These are phyloP conservation scores for Apostichopus leukothele DNA, from an alignment of 53 echinoderm and acorn worm species.

Conservation along the genomic window DNA sequence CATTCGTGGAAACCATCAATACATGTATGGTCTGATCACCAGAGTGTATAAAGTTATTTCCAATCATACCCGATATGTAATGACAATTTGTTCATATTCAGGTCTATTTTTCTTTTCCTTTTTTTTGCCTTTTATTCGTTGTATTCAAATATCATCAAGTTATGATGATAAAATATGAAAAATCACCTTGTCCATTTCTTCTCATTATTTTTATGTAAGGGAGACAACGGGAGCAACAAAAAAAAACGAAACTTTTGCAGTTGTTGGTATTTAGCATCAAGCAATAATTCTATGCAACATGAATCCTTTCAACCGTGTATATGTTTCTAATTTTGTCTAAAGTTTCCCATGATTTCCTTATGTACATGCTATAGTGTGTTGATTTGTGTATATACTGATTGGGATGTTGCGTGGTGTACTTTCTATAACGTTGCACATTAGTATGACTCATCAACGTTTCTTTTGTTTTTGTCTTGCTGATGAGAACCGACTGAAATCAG, in stretches of 20 bases:
- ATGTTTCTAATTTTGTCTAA: conserved; percentile 8
- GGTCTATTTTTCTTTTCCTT: no score
- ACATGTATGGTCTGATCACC: no score
- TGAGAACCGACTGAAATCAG: background rate
- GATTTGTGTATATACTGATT: background rate
- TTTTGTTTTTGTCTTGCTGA: background rate
- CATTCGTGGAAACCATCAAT: no score
- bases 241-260: background rate
- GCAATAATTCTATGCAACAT: conserved; percentile 47
- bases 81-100: no score
- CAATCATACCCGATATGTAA: no score
- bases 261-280: conserved; percentile 20
- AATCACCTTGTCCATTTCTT: background rate
- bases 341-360: background rate
- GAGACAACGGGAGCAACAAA: background rate
- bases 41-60: no score
- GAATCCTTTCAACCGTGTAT: conserved; percentile 12
- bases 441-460: background rate
- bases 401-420: no score
- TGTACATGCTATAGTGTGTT: background rate
- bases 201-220: background rate
- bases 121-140: no score
- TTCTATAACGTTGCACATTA: background rate
- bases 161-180: no score
- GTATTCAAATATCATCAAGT: no score